These are phyloP conservation scores for Syngnathoides biaculeatus DNA, from an alignment of 2,113 vertebrate genomes.

Conservation along the genomic window DNA sequence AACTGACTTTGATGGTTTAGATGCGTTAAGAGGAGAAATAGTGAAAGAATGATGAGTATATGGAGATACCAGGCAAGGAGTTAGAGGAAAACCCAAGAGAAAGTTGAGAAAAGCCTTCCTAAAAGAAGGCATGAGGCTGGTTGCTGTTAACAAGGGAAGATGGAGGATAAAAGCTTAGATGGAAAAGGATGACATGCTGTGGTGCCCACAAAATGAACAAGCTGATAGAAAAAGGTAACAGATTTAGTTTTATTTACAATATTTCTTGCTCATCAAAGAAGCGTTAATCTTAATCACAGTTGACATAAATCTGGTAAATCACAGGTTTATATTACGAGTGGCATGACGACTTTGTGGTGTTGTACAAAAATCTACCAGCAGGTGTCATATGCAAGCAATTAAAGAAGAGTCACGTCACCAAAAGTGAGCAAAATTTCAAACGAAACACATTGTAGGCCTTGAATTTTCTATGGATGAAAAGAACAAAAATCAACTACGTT, in stretches of 20 bases:
- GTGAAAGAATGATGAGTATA: no score
- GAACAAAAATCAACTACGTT: neutral
- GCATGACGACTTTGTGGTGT: neutral
- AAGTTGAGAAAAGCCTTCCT: no score
- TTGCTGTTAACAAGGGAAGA: neutral
- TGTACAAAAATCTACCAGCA: slow-evolving; percentile 50
- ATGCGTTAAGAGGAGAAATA: no score
- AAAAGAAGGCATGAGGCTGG: neutral
- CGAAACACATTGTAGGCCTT: slow-evolving; percentile 7
- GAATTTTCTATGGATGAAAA: neutral
- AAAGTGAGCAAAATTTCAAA: slow-evolving; percentile 13
- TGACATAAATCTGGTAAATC: neutral
- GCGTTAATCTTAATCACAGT: neutral
- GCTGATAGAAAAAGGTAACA: neutral
- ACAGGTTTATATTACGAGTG: slow-evolving; percentile 1
- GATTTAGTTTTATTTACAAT: neutral
- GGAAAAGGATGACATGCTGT: neutral
- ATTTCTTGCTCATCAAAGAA: neutral
- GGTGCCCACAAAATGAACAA: neutral
- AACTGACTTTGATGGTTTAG: neutral
- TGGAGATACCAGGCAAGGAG: no score
- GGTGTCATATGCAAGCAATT: slow-evolving; percentile 37
- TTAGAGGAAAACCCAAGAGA: no score
- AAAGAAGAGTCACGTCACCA: neutral
- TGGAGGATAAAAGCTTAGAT: neutral